Evolutionary conservation across 1,140 invertebrate genomes (phyloP), one percentile per base, ranked within the genome.

Genomic region (Drosophila bocqueti): DNA sequence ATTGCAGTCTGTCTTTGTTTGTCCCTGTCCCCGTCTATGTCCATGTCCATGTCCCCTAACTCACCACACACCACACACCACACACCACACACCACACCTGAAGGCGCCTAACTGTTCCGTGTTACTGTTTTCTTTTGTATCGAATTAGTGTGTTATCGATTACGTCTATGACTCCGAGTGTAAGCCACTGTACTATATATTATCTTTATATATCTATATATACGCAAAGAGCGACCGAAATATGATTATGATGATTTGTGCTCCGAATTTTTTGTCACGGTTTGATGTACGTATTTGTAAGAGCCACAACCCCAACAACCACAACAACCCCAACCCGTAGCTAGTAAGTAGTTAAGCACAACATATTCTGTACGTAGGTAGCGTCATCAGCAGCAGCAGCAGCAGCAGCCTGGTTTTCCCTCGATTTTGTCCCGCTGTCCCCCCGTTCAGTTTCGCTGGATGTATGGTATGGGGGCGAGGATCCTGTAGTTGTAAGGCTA

Each of bases 401-500:
- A 21, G 60, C 18, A 21, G 60, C 29, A 42, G 55, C 67, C 66
- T 68, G 47, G 29, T 68, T 68, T 52, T 43, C 36, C 34, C 36
- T 26, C 5, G 18, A 57, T 57, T 71, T 40, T 18, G n/a, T 52
- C n/a, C 29, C 26, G 26, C 11, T 31, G 26, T 7, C 26, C 26
- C 7, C 5, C 34, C 29, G 38, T 21, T 54, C 43, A 21, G 47
- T 46, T 54, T 29, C n/a, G 47, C 13, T 18, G 16, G 34, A 29
- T 21, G n/a, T n/a, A n/a, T n/a, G n/a, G n/a, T 24, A 24, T 24
- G 15, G 3, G 15, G 36, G 24, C 16, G 21, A 36, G 15, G 43
- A 26, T 38, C 68, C 74, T 61, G 62, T 64, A 77, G 73, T 31
- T 69, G 31, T 47, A 74, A 29, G 57, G 50, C 16, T 86, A 81